Evolutionary conservation across 2,797 vertebrate genomes (phyloP).

Genomic region (Sebastolobus altivelis): DNA sequence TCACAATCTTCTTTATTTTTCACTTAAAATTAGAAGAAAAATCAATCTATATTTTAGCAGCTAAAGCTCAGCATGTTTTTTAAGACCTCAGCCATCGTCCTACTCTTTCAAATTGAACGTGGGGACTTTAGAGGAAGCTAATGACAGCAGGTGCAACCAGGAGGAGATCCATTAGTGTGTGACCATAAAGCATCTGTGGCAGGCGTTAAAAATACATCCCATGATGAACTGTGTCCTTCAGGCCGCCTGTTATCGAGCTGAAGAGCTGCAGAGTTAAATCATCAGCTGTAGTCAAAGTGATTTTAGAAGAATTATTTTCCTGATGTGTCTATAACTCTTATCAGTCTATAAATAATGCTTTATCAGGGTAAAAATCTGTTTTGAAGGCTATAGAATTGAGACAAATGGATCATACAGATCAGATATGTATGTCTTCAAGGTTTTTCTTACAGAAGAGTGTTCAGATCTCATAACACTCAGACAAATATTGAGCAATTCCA

Average conservation of each 20-base stretch:
- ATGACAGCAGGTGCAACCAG: not conserved
- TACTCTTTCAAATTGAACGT: not conserved
- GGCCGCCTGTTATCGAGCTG: constrained; percentile 18
- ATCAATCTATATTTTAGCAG: not conserved
- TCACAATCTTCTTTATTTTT: not conserved
- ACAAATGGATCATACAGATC: too few relatives aligned
- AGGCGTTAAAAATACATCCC: constrained; percentile 4
- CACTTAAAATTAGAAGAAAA: not conserved
- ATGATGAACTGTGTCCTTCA: not conserved
- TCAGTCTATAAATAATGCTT: not conserved
- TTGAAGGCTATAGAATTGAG: too few relatives aligned
- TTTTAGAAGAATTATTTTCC: too few relatives aligned
- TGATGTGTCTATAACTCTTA: not conserved
- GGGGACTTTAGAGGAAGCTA: not conserved
- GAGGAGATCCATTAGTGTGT: not conserved
- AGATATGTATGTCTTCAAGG: not conserved
- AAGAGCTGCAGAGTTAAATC: constrained; percentile 86
- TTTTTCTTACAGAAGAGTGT: not conserved
- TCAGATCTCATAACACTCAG: not conserved
- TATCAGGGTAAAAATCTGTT: not conserved
- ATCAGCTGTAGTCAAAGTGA: not conserved
- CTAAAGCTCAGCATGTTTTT: not conserved
- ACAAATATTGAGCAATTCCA: not conserved
- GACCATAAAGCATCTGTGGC: constrained; percentile 21
- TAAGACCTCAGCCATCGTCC: not conserved